Evolutionary conservation across 1,140 invertebrate genomes (phyloP).

Genomic region (Drosophila rhopaloa): DNA sequence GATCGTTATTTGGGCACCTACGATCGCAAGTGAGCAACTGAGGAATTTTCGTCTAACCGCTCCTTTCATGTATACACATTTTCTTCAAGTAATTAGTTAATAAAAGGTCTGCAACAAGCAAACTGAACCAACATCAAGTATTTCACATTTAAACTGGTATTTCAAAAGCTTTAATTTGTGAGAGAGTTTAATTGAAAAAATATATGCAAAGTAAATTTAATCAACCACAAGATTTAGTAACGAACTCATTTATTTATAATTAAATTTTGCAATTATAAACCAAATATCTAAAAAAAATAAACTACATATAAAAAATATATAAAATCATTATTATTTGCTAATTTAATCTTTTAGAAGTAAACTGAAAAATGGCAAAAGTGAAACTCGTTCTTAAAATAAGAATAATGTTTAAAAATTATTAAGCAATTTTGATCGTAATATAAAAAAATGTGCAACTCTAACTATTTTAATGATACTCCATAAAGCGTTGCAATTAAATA

Average conservation of each 20-base stretch:
- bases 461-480: no score
- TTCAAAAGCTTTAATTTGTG: neutral
- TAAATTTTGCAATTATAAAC: neutral
- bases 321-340: neutral
- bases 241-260: neutral
- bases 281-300: neutral
- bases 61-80: slow-evolving; percentile 14
- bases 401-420: neutral
- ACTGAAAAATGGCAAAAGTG: neutral
- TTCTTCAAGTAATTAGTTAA: slow-evolving; percentile 25
- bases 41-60: neutral
- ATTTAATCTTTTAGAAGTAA: neutral
- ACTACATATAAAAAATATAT: neutral
- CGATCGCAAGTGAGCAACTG: slow-evolving; percentile 45
- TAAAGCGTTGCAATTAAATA: no score
- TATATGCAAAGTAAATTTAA: no score
- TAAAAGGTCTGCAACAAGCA: slow-evolving; percentile 5
- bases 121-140: slow-evolving; percentile 1
- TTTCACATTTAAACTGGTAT: slow-evolving; percentile 5
- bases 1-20: slow-evolving; percentile 87
- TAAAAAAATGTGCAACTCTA: no score
- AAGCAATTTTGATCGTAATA: no score
- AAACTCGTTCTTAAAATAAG: neutral
- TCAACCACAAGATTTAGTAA: no score
- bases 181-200: neutral